Conservation (phyloP, 2,888 invertebrate genomes). For the Conistra vaccinii region DNA sequence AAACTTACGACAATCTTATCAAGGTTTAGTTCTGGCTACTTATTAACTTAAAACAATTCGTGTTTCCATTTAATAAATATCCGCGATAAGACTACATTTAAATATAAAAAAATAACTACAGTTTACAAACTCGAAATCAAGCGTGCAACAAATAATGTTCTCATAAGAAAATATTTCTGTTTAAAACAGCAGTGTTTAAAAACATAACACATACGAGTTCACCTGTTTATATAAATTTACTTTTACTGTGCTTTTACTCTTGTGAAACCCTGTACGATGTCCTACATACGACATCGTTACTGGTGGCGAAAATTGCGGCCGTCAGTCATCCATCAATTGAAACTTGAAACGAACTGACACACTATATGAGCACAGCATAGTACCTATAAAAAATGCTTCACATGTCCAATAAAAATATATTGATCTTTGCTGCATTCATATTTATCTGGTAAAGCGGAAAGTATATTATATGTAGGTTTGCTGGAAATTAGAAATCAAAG, state of each 20-base stretch:
- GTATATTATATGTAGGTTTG: no score
- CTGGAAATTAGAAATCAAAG: conserved; percentile 12
- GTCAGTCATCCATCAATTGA: conserved; percentile 70
- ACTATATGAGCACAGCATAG: conserved; percentile 38
- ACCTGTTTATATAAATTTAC: conserved; percentile 50
- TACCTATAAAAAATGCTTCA: conserved; percentile 43
- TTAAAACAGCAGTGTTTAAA: conserved; percentile 21
- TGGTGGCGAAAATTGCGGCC: conserved; percentile 65
- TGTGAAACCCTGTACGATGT: conserved; percentile 72
- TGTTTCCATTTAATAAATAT: not conserved
- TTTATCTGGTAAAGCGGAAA: conserved; percentile 2
- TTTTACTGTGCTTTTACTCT: conserved; percentile 75
- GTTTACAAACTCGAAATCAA: conserved; percentile 10
- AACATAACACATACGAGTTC: conserved; percentile 31
- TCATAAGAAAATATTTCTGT: conserved; percentile 16
- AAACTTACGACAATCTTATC: conserved; percentile 7
- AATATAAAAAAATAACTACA: not conserved
- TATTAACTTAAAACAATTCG: not conserved
- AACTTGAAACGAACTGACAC: conserved; percentile 60
- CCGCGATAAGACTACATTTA: not conserved
- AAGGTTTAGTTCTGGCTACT: not conserved
- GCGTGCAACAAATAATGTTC: conserved; percentile 8
- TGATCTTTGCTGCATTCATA: conserved; percentile 8
- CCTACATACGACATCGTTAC: conserved; percentile 72
- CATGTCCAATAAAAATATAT: conserved; percentile 25